These are phyloP conservation scores for Itoplectis maculator DNA, from an alignment of 2,888 invertebrate species.

Conservation along the genomic window DNA sequence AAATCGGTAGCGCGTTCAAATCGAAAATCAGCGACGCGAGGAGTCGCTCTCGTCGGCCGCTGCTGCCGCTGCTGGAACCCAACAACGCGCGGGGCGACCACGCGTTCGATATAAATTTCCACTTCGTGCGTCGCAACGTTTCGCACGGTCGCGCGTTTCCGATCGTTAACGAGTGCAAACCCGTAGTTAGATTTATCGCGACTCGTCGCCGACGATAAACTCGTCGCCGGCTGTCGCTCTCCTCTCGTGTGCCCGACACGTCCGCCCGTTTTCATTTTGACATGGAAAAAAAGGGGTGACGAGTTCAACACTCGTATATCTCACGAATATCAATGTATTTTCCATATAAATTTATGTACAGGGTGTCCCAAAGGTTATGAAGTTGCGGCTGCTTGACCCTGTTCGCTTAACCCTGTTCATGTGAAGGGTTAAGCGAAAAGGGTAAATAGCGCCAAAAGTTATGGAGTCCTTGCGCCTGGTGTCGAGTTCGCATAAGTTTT, in stretches of 20 bases:
- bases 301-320: constrained; percentile 21
- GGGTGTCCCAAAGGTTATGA: no score
- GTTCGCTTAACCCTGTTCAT: no score
- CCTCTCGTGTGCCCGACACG: constrained; percentile 43
- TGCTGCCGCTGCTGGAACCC: neutral
- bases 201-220: constrained; percentile 64
- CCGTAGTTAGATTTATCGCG: constrained; percentile 61
- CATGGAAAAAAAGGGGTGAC: constrained; percentile 33
- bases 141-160: constrained; percentile 66
- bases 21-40: constrained; percentile 73
- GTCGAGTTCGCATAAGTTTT: no score
- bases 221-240: constrained; percentile 66
- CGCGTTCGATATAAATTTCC: constrained; percentile 60
- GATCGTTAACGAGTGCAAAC: constrained; percentile 66
- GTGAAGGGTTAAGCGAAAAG: no score
- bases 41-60: neutral
- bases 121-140: constrained; percentile 58
- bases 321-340: neutral
- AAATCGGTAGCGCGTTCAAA: constrained; percentile 72
- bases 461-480: no score
- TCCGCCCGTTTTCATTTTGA: constrained; percentile 35
- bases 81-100: constrained; percentile 25
- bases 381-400: no score
- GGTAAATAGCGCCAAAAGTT: no score
- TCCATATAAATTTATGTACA: neutral